Evolutionary conservation across 2,113 vertebrate genomes (phyloP).

Genomic region (Micromys minutus): DNA sequence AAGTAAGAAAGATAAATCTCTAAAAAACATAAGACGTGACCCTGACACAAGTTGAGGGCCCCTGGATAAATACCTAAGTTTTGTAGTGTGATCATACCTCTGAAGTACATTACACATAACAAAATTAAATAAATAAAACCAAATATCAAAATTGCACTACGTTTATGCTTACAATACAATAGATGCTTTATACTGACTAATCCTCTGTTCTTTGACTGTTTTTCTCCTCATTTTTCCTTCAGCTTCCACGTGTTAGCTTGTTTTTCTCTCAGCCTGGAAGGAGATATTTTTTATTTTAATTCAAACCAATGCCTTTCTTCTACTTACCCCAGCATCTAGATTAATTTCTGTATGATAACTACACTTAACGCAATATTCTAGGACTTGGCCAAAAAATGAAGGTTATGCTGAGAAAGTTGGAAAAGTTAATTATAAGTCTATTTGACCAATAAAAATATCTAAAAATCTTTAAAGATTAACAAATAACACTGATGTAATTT

Average conservation of each 20-base stretch:
- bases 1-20: neutral
- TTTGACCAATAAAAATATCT: conserved; percentile 49
- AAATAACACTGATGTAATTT: conserved; percentile 38
- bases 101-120: neutral
- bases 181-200: neutral
- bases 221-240: conserved; percentile 1
- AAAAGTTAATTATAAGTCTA: conserved; percentile 23
- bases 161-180: neutral
- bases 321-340: neutral
- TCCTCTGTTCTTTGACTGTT: neutral
- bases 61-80: neutral
- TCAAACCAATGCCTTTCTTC: neutral
- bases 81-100: neutral
- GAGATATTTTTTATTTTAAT: conserved; percentile 33
- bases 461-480: conserved; percentile 20
- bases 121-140: neutral
- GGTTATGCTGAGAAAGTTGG: conserved; percentile 7
- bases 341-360: neutral
- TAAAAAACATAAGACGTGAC: neutral
- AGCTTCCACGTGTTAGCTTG: neutral
- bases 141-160: neutral
- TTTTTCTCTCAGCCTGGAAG: neutral
- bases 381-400: neutral
- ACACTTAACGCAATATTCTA: neutral
- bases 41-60: neutral